A percentile compares a stretch with the other conserved stretches of the same genome.
Conservation (phyloP, 2,888 invertebrate species). For the Conchocele bisecta region DNA sequence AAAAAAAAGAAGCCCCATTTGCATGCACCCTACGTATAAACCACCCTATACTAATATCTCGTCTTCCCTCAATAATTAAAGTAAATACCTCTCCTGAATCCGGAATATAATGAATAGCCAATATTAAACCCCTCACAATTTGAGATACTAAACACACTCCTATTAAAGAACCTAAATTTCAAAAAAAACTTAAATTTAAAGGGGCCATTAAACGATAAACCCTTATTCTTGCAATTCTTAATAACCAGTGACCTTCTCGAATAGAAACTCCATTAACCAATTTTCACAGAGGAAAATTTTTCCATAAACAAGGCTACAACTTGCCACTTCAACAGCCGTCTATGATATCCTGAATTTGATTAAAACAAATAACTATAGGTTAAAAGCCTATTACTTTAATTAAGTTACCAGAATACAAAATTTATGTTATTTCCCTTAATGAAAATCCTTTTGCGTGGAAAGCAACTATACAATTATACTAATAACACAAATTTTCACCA, state of each 20-base stretch:
- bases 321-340: constrained; percentile 5
- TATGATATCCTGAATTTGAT: neutral
- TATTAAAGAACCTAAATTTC: constrained; percentile 86
- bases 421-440: no score
- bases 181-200: constrained; percentile 78
- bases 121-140: constrained; percentile 88
- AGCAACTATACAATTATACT: no score
- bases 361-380: neutral
- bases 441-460: no score
- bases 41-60: constrained; percentile 89
- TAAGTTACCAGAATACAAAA: no score
- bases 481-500: no score
- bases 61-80: constrained; percentile 88
- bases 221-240: no score
- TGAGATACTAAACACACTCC: constrained; percentile 85
- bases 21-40: constrained; percentile 87
- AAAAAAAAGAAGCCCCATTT: constrained; percentile 89
- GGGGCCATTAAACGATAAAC: no score
- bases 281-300: no score
- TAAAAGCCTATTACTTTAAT: neutral
- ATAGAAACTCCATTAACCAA: no score
- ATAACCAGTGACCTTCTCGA: no score
- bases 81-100: constrained; percentile 87
- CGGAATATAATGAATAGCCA: constrained; percentile 88
- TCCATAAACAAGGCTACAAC: constrained; percentile 16